Percentiles rank a stretch among this genome's conserved stretches.
These are phyloP conservation scores for Cepphus grylle DNA, from an alignment of 2,113 vertebrate species.

Conservation along the genomic window DNA sequence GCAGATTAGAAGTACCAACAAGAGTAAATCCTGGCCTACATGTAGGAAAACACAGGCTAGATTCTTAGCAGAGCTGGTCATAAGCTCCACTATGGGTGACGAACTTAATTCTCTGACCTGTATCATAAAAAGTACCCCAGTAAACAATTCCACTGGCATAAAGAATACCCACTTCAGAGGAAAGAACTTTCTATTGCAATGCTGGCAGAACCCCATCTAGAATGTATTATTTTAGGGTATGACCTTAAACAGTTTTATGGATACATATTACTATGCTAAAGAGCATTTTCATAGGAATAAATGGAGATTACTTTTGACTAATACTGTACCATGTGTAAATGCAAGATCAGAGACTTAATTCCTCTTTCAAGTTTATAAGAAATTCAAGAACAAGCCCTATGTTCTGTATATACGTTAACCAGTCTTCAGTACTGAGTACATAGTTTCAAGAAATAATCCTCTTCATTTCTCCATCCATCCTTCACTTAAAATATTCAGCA, in stretches of 20 bases:
- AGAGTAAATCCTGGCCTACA: neutral
- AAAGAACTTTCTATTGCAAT: neutral
- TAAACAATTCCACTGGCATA: neutral
- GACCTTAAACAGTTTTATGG: neutral
- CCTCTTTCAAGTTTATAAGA: neutral
- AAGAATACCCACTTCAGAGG: neutral
- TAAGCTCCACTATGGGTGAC: neutral
- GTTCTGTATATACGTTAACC: neutral
- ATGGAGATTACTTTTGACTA: neutral
- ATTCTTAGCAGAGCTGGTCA: neutral
- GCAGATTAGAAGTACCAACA: neutral
- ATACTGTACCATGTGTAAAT: neutral
- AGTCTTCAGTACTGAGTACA: neutral
- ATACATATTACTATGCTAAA: neutral
- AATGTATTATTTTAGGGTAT: neutral
- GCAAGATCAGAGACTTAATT: neutral
- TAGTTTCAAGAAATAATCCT: neutral
- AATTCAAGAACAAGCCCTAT: neutral
- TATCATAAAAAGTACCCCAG: neutral
- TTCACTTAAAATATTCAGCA: neutral
- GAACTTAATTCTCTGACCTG: neutral
- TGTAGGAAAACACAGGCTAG: neutral
- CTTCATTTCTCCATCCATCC: neutral
- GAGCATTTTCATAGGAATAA: neutral
- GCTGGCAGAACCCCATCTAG: neutral